A percentile compares a stretch with the other conserved stretches of the same genome.
phyloP scores from a whole-genome alignment of 2,888 invertebrate genomes.

The Athetis lepigone region DNA sequence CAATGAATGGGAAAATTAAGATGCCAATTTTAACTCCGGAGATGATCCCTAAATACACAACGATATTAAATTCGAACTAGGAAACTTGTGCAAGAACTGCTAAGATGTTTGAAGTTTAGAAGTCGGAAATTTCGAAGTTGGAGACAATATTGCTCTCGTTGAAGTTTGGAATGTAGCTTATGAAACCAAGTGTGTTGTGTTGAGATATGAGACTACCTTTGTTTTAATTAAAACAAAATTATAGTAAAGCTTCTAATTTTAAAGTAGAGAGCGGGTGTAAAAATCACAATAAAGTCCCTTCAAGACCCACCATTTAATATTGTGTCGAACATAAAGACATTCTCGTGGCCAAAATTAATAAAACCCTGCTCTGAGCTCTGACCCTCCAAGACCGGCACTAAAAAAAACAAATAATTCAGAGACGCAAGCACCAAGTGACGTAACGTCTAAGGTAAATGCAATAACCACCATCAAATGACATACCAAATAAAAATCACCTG shows the following conservation, averaged over 20 bases:
- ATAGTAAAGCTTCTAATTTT: not conserved
- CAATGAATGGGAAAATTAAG: not conserved
- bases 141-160: slow-evolving; percentile 14
- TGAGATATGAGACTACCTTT: slow-evolving; percentile 2
- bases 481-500: slow-evolving; percentile 45
- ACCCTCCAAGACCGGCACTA: slow-evolving; percentile 31
- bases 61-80: slow-evolving; percentile 26
- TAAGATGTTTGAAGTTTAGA: slow-evolving; percentile 27
- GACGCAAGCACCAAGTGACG: slow-evolving; percentile 58
- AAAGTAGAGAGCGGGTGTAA: not conserved
- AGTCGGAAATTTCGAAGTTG: slow-evolving; percentile 7
- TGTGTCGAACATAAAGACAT: slow-evolving; percentile 29
- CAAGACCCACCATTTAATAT: slow-evolving; percentile 8
- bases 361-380: slow-evolving; percentile 24
- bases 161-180: slow-evolving; percentile 14
- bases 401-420: slow-evolving; percentile 59
- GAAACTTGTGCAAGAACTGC: slow-evolving; percentile 16
- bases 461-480: slow-evolving; percentile 64
- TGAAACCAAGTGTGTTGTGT: not conserved
- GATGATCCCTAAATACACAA: not conserved
- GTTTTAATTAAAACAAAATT: not conserved
- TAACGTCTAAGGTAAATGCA: slow-evolving; percentile 68
- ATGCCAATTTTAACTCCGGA: not conserved
- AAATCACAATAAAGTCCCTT: slow-evolving; percentile 3
- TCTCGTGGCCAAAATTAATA: slow-evolving; percentile 41